Conservation (phyloP, 2,113 vertebrate genomes). For the Tylochromis polylepis region DNA sequence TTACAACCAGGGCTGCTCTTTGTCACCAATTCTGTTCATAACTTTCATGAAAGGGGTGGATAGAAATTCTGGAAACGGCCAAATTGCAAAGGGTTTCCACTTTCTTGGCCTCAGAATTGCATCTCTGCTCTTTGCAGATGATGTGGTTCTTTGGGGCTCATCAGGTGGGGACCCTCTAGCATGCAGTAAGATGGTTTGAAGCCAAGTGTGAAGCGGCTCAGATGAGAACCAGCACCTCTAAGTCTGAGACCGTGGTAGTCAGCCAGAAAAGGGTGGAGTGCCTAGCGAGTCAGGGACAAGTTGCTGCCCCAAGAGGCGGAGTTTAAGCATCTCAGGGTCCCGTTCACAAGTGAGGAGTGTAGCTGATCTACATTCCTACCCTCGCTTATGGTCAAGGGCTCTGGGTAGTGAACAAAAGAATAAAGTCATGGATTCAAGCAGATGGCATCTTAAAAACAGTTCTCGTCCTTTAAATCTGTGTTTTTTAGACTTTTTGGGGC, state of each 20-base stretch:
- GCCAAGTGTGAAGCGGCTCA: fast-evolving
- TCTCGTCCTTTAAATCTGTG: background rate
- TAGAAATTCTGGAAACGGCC: background rate
- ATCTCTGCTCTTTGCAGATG: background rate
- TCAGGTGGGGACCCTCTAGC: background rate
- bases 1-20: background rate
- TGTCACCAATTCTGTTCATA: background rate
- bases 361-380: background rate
- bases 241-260: fast-evolving
- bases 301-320: background rate
- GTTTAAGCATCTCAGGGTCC: background rate
- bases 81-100: background rate
- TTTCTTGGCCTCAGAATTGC: background rate
- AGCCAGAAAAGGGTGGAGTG: fast-evolving
- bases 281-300: fast-evolving
- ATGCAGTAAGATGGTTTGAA: background rate
- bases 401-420: background rate
- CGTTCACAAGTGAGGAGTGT: background rate
- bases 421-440: background rate
- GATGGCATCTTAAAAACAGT: background rate
- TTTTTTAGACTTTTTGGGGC: background rate
- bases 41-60: background rate
- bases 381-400: background rate
- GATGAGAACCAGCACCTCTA: background rate
- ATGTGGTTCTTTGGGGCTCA: background rate